Percentiles rank a stretch among this genome's conserved stretches.
phyloP scores from a whole-genome alignment of 2,113 vertebrate species.

The Morone chrysops region DNA sequence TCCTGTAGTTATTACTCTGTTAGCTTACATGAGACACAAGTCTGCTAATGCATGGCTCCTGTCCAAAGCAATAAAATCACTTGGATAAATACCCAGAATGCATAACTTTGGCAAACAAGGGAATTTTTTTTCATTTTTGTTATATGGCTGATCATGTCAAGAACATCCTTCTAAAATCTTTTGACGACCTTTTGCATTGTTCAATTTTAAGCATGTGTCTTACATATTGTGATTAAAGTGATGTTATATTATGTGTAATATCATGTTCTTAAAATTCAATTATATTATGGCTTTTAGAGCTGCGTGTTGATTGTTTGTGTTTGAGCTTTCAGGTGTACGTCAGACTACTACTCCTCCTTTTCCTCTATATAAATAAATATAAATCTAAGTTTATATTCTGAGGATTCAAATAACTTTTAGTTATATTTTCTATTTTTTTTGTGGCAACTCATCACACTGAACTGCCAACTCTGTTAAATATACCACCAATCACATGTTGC shows the following conservation, averaged over 20 bases:
- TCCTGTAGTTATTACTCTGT: not conserved
- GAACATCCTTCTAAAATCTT: not conserved
- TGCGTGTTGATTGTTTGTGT: not conserved
- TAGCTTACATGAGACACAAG: not conserved
- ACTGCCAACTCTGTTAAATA: too few relatives aligned
- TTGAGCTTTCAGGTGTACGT: not conserved
- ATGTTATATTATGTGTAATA: not conserved
- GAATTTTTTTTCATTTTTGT: not conserved
- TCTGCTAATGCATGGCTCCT: not conserved
- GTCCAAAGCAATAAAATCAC: not conserved
- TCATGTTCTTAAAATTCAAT: not conserved
- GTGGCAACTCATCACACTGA: too few relatives aligned
- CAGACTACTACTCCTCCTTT: not conserved
- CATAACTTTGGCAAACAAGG: not conserved
- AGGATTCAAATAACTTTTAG: not conserved
- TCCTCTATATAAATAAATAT: too few relatives aligned
- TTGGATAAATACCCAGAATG: not conserved
- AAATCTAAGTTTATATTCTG: not conserved
- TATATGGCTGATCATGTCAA: not conserved
- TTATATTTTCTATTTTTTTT: too few relatives aligned
- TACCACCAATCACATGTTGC: too few relatives aligned
- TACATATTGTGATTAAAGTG: not conserved
- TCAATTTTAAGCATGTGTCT: not conserved
- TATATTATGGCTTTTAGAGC: not conserved
- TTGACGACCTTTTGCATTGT: not conserved